Conservation (phyloP, 1,140 invertebrate genomes). For the Drosophila willistoni region DNA sequence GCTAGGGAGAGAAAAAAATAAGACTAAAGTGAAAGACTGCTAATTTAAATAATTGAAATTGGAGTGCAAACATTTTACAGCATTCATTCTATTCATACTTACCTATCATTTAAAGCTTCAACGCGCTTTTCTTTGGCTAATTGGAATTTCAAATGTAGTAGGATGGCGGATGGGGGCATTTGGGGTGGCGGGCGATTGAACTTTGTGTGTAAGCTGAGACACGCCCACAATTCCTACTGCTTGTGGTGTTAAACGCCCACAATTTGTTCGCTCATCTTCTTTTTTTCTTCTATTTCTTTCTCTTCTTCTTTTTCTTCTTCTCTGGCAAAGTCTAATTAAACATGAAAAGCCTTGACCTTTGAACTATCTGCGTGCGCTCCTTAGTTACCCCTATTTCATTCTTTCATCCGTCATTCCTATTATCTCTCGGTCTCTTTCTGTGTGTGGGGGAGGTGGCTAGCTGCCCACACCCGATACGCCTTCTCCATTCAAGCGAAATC, state of each 20-base stretch:
- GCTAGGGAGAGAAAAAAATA: background rate
- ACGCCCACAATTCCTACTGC: slow-evolving; percentile 9
- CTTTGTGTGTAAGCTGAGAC: background rate
- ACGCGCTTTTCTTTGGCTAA: slow-evolving; percentile 28
- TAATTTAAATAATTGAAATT: slow-evolving; percentile 12
- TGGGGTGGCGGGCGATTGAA: background rate
- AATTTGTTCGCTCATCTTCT: slow-evolving; percentile 10
- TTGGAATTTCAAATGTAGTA: slow-evolving; percentile 52
- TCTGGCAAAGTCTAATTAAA: slow-evolving; percentile 63
- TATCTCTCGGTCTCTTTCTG: too few relatives aligned
- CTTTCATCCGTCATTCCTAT: background rate
- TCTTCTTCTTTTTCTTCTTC: too few relatives aligned
- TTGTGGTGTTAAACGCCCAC: slow-evolving; percentile 27
- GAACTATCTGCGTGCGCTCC: slow-evolving; percentile 43
- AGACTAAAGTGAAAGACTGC: background rate
- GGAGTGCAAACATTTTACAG: slow-evolving; percentile 9
- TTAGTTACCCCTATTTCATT: slow-evolving; percentile 1
- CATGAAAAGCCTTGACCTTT: slow-evolving; percentile 73
- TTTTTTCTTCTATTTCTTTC: background rate
- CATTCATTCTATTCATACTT: slow-evolving; percentile 1
- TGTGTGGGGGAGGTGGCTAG: too few relatives aligned
- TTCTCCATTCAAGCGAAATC: slow-evolving; percentile 41
- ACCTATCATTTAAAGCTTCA: background rate
- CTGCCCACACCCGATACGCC: background rate
- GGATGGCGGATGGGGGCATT: background rate